A percentile compares a stretch with the other conserved stretches of the same genome.
These are phyloP conservation scores for Dasypogon diadema DNA, from an alignment of 2,888 invertebrate species.

Conservation along the genomic window DNA sequence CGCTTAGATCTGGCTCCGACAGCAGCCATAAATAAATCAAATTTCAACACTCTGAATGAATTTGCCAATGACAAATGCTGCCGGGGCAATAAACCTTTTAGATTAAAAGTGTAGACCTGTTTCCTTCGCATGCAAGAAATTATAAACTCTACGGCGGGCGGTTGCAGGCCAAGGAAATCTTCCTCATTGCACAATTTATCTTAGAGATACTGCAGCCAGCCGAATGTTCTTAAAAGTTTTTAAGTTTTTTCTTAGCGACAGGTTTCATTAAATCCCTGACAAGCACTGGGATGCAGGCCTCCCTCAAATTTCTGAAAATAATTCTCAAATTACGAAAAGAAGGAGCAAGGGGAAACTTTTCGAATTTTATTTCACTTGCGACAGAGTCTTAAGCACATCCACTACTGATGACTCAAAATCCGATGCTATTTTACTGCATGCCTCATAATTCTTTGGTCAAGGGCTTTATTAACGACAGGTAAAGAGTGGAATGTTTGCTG, in stretches of 20 bases:
- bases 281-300: not conserved
- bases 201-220: not conserved
- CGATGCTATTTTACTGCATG: no score
- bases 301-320: not conserved
- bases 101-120: not conserved
- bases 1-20: not conserved
- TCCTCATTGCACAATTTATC: not conserved
- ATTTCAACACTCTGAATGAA: conserved; percentile 44
- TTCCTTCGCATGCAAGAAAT: not conserved
- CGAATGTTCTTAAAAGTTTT: conserved; percentile 15
- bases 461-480: no score
- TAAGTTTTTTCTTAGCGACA: not conserved
- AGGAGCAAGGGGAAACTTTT: not conserved
- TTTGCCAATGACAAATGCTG: conserved; percentile 51
- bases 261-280: conserved; percentile 5
- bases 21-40: conserved; percentile 50
- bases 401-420: no score
- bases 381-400: no score
- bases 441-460: no score
- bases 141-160: not conserved
- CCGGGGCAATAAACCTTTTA: conserved; percentile 52
- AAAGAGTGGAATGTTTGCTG: no score
- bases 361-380: no score
- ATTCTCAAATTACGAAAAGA: not conserved
- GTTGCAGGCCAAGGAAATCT: not conserved